Evolutionary conservation across 2,113 vertebrate genomes (phyloP), one percentile per base, ranked within the genome.

Genomic region (Stictonetta naevosa): DNA sequence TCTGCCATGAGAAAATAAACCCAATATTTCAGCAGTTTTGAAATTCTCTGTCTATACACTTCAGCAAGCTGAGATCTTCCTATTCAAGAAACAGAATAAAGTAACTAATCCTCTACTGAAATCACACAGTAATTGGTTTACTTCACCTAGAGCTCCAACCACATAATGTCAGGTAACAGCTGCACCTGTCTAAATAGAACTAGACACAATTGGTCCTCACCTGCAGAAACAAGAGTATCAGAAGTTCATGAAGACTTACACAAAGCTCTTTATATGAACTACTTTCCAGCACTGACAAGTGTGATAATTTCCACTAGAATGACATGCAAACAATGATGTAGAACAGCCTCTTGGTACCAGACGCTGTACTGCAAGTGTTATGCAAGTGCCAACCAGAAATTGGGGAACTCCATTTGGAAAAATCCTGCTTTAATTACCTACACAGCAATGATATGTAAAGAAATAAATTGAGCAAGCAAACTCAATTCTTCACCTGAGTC

Each of bases 1-100:
- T n/a, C 94, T 90, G 56, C 81, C 93, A 85, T 50, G 94, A 95
- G 48, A 88, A 79, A 77, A 86, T 14, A 93, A 93, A 91, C 6
- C 8, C 2, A 80, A 0, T 50, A 83, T 74, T 79, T 53, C 86
- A 93, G 58, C 20, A 52, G 13, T 58, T 89, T 62, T 76, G 25
- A 87, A 79, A 74, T 46, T 62, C 11, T 7, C 17, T 23, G 6
- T 9, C 34, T 36, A 66, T 28, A 79, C 10, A 58, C 6, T 34
- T 14, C 16, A 38, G 28, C 42, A 75, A 72, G 21, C 8, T 60
- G 36, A 75, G 26, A 23, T 81, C 76, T 62, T 69, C 42, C 25
- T 13, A 64, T 62, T 66, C 62, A 79, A 86, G 36, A 93, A 94
- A 33, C 13, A 13, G 52, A 83, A 55, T 29, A 73, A 86, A 90